Conservation (phyloP, 2,797 vertebrate genomes). For the Poeciliopsis gracilis region DNA sequence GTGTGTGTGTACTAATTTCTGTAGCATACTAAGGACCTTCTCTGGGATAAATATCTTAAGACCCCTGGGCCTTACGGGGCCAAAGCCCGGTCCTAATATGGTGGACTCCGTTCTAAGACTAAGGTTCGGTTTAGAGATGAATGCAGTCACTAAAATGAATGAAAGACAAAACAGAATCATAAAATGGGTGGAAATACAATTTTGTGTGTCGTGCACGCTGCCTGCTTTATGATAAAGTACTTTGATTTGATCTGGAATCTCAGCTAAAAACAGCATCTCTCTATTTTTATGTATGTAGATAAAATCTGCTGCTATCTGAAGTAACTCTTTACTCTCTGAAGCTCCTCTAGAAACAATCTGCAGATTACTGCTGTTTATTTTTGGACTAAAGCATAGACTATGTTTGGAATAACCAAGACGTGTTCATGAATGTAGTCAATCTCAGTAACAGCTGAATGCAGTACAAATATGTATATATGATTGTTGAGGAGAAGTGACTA, state of each 20-base stretch:
- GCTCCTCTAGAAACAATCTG: constrained; percentile 36
- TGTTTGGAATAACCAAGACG: constrained; percentile 12
- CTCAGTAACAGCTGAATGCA: not conserved
- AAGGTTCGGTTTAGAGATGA: not conserved
- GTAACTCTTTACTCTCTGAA: constrained; percentile 14
- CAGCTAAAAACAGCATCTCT: constrained; percentile 52
- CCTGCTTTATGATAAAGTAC: constrained; percentile 39
- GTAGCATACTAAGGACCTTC: not conserved
- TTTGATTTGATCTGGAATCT: constrained; percentile 58
- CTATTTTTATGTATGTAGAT: constrained; percentile 39
- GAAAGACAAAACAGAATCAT: not conserved
- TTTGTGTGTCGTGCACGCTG: not conserved
- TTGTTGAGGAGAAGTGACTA: not conserved
- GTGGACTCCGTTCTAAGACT: not conserved
- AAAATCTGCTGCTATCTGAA: constrained; percentile 36
- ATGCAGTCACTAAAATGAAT: no score
- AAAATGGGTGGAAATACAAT: not conserved
- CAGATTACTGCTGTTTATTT: not conserved
- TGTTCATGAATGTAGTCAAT: constrained; percentile 15
- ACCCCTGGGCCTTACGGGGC: not conserved
- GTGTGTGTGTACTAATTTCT: no score
- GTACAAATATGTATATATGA: no score
- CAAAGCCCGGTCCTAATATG: not conserved
- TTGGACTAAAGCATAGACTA: not conserved
- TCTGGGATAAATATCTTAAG: not conserved